Conservation (phyloP, 2,113 vertebrate genomes). For the Anoura caudifer region DNA sequence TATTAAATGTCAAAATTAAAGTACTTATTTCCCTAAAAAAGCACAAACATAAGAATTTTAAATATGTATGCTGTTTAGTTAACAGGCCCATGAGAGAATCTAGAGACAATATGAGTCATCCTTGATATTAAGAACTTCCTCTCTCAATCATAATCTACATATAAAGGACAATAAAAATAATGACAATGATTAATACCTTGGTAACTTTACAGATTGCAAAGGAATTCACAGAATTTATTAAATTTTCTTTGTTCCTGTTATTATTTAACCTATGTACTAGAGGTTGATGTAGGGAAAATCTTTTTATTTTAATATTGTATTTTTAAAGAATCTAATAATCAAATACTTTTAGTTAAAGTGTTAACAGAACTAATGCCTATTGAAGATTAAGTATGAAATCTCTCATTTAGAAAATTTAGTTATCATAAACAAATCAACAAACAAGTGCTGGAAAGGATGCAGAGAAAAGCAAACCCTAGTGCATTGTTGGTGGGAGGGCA, state of each 20-base stretch:
- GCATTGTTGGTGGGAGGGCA: too few species aligned
- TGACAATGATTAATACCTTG: background rate
- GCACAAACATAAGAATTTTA: background rate
- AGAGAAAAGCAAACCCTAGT: too few species aligned
- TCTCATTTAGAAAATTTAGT: background rate
- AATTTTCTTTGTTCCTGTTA: background rate
- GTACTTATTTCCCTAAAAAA: background rate
- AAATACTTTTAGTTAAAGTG: background rate
- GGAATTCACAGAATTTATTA: background rate
- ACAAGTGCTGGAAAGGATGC: background rate
- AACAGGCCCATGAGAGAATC: background rate
- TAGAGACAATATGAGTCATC: background rate
- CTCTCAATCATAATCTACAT: background rate
- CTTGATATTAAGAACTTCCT: background rate
- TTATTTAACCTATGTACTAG: background rate
- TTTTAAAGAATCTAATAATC: background rate
- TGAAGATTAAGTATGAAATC: background rate
- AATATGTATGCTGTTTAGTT: background rate
- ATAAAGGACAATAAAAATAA: background rate
- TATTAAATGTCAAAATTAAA: constrained; percentile 21
- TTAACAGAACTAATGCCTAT: background rate
- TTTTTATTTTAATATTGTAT: background rate
- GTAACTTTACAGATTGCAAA: background rate
- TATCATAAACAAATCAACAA: background rate
- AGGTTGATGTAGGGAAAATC: background rate